Evolutionary conservation across 2,888 invertebrate species (phyloP).

Genomic region (Rhagium mordax): DNA sequence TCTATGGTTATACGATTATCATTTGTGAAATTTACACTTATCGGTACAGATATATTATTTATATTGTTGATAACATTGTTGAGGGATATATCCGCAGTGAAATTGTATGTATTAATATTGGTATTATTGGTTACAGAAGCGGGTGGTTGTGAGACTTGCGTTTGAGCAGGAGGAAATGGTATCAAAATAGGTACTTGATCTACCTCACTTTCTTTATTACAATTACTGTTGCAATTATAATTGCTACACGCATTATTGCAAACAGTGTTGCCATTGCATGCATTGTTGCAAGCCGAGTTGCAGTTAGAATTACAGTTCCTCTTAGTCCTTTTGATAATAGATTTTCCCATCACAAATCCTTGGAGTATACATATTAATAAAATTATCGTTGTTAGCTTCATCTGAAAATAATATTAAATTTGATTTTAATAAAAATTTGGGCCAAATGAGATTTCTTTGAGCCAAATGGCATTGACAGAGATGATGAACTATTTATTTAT

Average conservation of each 20-base stretch:
- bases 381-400: not conserved
- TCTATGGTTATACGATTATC: not conserved
- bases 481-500: too few species aligned
- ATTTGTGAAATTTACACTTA: slow-evolving; percentile 15
- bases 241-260: not conserved
- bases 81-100: slow-evolving; percentile 29
- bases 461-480: too few species aligned
- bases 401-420: slow-evolving; percentile 15
- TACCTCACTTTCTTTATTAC: not conserved
- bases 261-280: slow-evolving; percentile 5
- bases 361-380: slow-evolving; percentile 15
- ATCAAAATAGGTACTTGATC: slow-evolving; percentile 18
- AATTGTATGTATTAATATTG: slow-evolving; percentile 17
- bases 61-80: slow-evolving; percentile 16
- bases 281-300: not conserved
- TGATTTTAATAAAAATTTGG: too few species aligned
- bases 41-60: slow-evolving; percentile 23
- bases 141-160: not conserved
- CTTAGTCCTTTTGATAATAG: slow-evolving; percentile 13
- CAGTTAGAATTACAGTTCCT: slow-evolving; percentile 3
- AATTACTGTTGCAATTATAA: not conserved
- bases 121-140: not conserved
- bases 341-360: slow-evolving; percentile 6
- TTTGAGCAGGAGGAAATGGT: slow-evolving; percentile 4
- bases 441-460: too few species aligned